Percentiles rank a stretch among this genome's conserved stretches.
phyloP scores from a whole-genome alignment of 1,140 invertebrate genomes.

The Bombus terrestris region DNA sequence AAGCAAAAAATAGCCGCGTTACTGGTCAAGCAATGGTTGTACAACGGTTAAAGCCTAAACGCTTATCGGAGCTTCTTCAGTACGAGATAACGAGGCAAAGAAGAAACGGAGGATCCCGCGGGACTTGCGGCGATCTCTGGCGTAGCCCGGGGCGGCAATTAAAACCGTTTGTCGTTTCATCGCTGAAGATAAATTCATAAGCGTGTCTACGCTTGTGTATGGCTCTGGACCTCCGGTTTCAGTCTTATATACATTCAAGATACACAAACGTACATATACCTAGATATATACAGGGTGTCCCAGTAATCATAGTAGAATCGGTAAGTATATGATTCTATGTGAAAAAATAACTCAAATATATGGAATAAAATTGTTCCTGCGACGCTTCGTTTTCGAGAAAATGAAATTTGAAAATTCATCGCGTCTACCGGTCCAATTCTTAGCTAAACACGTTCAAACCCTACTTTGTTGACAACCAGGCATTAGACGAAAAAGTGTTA shows the following conservation, averaged over 20 bases:
- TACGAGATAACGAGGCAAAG: slow-evolving; percentile 5
- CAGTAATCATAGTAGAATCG: neutral
- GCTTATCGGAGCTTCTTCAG: slow-evolving; percentile 1
- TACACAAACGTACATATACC: neutral
- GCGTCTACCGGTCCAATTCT: too few species aligned
- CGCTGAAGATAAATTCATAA: slow-evolving; percentile 71
- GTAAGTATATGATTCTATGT: neutral
- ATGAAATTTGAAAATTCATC: neutral
- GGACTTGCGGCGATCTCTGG: slow-evolving; percentile 16
- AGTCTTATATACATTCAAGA: neutral
- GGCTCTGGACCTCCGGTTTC: neutral
- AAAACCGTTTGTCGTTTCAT: slow-evolving; percentile 73
- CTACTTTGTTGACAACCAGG: too few species aligned
- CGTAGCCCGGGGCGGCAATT: slow-evolving; percentile 70
- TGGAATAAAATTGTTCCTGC: neutral
- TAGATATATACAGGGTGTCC: neutral
- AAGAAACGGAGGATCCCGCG: slow-evolving; percentile 3
- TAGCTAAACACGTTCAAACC: too few species aligned
- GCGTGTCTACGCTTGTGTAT: slow-evolving; percentile 16
- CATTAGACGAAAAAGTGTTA: too few species aligned
- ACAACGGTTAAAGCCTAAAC: neutral
- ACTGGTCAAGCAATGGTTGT: neutral
- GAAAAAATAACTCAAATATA: neutral
- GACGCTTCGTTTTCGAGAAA: neutral
- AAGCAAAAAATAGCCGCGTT: neutral